These are phyloP conservation scores for Drosophila borborema DNA, from an alignment of 2,888 invertebrate species.

Conservation along the genomic window DNA sequence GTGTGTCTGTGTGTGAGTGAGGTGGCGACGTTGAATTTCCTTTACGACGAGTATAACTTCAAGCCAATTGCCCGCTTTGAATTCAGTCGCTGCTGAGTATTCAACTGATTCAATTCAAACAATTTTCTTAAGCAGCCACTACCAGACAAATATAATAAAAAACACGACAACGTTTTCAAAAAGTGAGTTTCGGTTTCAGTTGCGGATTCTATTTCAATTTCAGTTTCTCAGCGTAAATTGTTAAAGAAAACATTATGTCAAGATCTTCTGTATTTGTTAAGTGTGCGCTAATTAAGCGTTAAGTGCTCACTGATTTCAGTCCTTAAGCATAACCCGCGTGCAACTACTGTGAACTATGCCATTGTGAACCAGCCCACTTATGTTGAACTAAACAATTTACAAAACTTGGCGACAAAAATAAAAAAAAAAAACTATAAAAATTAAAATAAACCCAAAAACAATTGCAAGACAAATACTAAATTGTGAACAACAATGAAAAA, in stretches of 20 bases:
- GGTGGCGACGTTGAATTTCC: slow-evolving; percentile 63
- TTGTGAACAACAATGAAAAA: slow-evolving; percentile 9
- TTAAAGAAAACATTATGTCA: slow-evolving; percentile 12
- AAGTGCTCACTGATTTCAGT: slow-evolving; percentile 23
- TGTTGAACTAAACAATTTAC: slow-evolving; percentile 60
- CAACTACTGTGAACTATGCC: slow-evolving; percentile 28
- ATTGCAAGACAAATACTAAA: slow-evolving; percentile 15
- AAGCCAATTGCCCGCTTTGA: slow-evolving; percentile 73
- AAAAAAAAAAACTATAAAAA: slow-evolving; percentile 1
- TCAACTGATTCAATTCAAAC: slow-evolving; percentile 75
- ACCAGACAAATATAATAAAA: slow-evolving; percentile 17
- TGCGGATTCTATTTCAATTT: neutral
- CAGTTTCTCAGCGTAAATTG: slow-evolving; percentile 24
- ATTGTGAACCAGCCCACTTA: slow-evolving; percentile 19
- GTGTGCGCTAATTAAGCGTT: slow-evolving; percentile 38
- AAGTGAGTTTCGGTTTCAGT: slow-evolving; percentile 60
- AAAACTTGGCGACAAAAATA: neutral
- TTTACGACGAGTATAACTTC: slow-evolving; percentile 80
- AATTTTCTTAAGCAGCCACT: slow-evolving; percentile 11
- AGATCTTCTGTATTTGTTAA: slow-evolving; percentile 36
- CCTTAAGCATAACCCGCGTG: slow-evolving; percentile 19
- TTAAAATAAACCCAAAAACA: slow-evolving; percentile 22
- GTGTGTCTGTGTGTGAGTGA: slow-evolving; percentile 7
- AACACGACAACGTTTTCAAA: slow-evolving; percentile 30
- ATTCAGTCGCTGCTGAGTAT: slow-evolving; percentile 82